Evolutionary conservation across 2,113 vertebrate genomes (phyloP).

Genomic region (Jacana jacana): DNA sequence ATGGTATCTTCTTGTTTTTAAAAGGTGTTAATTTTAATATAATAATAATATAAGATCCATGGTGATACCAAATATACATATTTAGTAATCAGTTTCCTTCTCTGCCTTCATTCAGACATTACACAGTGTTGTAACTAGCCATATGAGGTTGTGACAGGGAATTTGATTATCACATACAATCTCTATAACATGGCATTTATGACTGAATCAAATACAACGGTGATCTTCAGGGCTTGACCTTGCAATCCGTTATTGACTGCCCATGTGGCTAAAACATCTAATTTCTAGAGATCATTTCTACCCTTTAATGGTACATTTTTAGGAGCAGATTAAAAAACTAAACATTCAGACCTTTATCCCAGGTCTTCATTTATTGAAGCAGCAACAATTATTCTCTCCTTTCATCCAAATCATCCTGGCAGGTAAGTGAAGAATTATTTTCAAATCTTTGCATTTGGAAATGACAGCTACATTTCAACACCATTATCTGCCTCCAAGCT

Average conservation of each 20-base stretch:
- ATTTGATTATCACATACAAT: not conserved
- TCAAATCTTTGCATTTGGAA: conserved; percentile 14
- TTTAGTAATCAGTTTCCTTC: not conserved
- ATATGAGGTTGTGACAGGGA: not conserved
- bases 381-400: not conserved
- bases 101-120: not conserved
- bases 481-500: not conserved
- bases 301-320: not conserved
- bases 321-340: not conserved
- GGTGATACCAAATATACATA: not conserved
- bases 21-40: not conserved
- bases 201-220: not conserved
- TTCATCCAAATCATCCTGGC: not conserved
- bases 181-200: not conserved
- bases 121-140: not conserved
- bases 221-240: not conserved
- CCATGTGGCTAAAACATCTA: not conserved
- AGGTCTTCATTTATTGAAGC: not conserved
- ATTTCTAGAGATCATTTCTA: not conserved
- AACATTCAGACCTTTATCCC: not conserved
- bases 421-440: conserved; percentile 6
- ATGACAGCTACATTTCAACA: conserved; percentile 15
- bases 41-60: not conserved
- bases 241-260: not conserved
- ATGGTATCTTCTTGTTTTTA: not conserved